Evolutionary conservation across 2,797 vertebrate genomes (phyloP), one percentile per base, ranked within the genome.

Genomic region (Hozukius guyotensis): DNA sequence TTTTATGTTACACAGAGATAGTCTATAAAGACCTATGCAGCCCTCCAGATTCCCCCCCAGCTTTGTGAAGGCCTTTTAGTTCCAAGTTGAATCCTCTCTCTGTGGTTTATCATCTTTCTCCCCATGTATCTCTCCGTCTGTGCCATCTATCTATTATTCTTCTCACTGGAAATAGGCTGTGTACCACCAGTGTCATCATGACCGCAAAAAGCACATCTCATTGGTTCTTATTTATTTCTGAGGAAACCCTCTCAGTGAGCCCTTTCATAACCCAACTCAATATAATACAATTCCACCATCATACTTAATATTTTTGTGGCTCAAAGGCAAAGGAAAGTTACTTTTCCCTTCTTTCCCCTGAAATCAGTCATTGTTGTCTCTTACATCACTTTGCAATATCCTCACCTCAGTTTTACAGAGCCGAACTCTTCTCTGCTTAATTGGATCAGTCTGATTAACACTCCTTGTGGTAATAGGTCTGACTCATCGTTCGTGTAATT

Each of bases 381-480:
- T 75, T 22, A 20, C 52, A 29, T 9, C 13, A 42, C 18, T 71
- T 59, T 36, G 24, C 24, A 75, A 22, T 12, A 34, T 38, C 57
- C 27, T 60, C 61, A 52, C 22, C 57, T 56, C 76, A 46, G 25
- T 71, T 71, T 74, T 27, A 68, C n/a, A 29, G 3, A 34, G 52
- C 4, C 29, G 3, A 60, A 77, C 55, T 32, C 31, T 68, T 64
- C 32, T 55, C 20, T 36, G 22, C 49, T 67, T 84, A 81, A 86
- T 80, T 77, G 69, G 68, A 81, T 67, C 24, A 53, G 38, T 61
- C 59, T 76, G 42, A 81, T 78, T 67, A 78, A 62, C 63, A 31
- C 36, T 66, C 34, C 24, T 31, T 27, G 56, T 76, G 46, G 31
- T 78, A 31, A 75, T 62, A 57, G 20, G 32, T 49, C 66, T 72